These are phyloP conservation scores for Xerus inauris DNA, from an alignment of 2,113 vertebrate species.

Conservation along the genomic window DNA sequence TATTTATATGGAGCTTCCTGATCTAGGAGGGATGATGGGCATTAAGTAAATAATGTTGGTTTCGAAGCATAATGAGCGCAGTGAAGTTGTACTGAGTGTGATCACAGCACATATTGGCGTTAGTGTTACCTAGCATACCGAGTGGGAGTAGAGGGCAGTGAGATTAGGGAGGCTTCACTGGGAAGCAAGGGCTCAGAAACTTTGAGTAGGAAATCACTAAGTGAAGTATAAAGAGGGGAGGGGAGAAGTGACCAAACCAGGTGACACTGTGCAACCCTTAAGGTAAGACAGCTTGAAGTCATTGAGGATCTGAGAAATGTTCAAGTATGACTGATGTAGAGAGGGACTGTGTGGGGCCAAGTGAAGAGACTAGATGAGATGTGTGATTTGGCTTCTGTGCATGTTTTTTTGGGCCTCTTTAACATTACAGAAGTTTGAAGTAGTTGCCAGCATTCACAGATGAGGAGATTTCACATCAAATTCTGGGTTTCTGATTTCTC, in stretches of 20 bases:
- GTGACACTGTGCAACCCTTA: not conserved
- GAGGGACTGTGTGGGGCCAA: not conserved
- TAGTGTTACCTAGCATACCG: not conserved
- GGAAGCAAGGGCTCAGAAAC: not conserved
- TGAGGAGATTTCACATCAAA: not conserved
- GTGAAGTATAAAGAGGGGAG: not conserved
- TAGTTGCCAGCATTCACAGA: slow-evolving; percentile 17
- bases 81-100: not conserved
- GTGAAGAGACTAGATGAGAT: not conserved
- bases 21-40: not conserved
- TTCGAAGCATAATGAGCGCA: not conserved
- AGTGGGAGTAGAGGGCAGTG: not conserved
- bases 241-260: not conserved
- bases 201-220: not conserved
- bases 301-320: not conserved
- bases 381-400: not conserved
- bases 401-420: not conserved
- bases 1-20: not conserved
- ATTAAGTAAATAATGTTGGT: not conserved
- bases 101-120: not conserved
- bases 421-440: not conserved
- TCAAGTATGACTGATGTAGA: not conserved
- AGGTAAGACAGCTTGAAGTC: not conserved
- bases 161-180: not conserved
- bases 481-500: slow-evolving; percentile 11